Evolutionary conservation across 2,888 invertebrate genomes (phyloP), one percentile per base, ranked within the genome.

Genomic region (Scaptomyza flava): DNA sequence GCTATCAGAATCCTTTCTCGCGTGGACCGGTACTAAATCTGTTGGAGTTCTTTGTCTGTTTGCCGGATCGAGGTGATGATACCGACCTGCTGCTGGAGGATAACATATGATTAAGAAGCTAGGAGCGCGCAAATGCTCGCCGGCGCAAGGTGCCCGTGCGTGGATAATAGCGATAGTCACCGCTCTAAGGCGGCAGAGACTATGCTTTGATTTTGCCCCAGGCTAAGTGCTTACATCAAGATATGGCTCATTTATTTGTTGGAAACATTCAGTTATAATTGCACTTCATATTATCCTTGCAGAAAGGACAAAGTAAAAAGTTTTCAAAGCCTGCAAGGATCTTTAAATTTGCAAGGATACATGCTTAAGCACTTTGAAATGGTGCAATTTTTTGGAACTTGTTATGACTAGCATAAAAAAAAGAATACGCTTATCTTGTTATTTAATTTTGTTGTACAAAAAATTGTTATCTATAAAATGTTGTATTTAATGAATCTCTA

Each of bases 1-100:
- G 96, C 71, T 98, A 97, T 91, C 95, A 96, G 89, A 98, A 98
- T 93, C 98, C 98, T 0, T 98, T 97, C 90, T 96, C 97, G n/a
- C 93, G 97, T 68, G 98, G 98, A 0, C 95, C 97, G 0, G 93
- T 96, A 56, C 93, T 96, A 89, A 98, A 98, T 92, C 93, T 98
- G 36, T 94, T 97, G 70, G 98, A 98, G 92, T 98, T 97, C 91
- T 97, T 98, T 91, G 96, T 97, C 57, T 97, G 96, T 82, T 93
- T 96, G 20, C 96, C 96, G 0, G 96, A 96, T 89, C 95, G 95
- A 84, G 95, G 94, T 79, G 95, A 96, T 82, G 96, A 96, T 63
- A 96, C 96, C 78, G 95, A 95, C 73, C 93, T 95, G 61, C 93
- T 95, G 61, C 93, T 94, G 53, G 95, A 95, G 89, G 95, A 95